Base-by-base conservation (phyloP, 1,140 invertebrate genomes). In the Halesus radiatus region DNA sequence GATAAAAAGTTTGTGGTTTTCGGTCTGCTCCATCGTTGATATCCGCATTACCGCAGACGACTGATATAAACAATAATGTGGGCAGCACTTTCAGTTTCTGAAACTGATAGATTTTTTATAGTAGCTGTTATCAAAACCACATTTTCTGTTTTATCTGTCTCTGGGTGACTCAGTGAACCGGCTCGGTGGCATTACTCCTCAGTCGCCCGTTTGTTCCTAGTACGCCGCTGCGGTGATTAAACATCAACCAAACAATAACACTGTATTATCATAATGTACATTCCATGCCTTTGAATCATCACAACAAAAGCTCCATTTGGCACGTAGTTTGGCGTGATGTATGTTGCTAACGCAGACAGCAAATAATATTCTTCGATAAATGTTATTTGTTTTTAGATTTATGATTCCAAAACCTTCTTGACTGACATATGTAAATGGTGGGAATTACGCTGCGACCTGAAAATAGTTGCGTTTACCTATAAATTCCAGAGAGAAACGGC, bases 21-120 rank as follows among this genome's bases (percentile, higher is more conserved):
- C n/a, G 7, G 52, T 20, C 54, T 74, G 72, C 72, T 58, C 72
- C 29, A 8, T 10, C 72, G 72, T 74, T 58, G 72, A 74, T 56
- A 58, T 74, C 72, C 13, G 18, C 52, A 0, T 52, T 20, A 37
- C 32, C 15, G 26, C 62, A 37, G 62, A 16, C 62, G 10, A 45
- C 62, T 45, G 10, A 45, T 45, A 1, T 45, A 45, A 45, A 45
- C 10, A 13, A 45, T 45, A 45, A 18, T 37, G 13, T 37, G 15
- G 58, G n/a, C 23, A 13, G 37, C 62, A 66, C 62, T 66, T 66
- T 66, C 29, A 20, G 29, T 32, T 66, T 66, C 62, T 8, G 2
- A 26, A 16, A 45, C 37, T 45, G 7, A 13, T 1, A 13, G 10
- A 1, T 45, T 10, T 45, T 45, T 64, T 18, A 16, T 8, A 18